These are phyloP conservation scores for Temnopleurus reevesii DNA, from an alignment of 53 echinoderm and acorn worm species.

Conservation along the genomic window DNA sequence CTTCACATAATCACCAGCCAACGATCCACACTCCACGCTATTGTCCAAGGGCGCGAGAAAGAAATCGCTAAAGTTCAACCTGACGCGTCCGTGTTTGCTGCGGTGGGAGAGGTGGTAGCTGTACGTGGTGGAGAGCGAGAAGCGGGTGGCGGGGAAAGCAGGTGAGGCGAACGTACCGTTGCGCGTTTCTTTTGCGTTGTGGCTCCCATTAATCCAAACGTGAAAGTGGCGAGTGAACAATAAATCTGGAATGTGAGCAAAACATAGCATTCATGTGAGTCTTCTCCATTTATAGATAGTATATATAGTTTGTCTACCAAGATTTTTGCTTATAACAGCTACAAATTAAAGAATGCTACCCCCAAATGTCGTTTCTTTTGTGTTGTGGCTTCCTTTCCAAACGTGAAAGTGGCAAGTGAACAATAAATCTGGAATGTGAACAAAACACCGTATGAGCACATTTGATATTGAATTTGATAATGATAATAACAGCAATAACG, in stretches of 20 bases:
- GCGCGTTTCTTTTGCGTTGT: not conserved
- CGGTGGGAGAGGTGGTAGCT: constrained; percentile 31
- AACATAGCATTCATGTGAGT: too few relatives aligned
- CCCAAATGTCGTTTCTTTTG: not conserved
- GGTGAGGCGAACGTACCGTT: constrained; percentile 47
- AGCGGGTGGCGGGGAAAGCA: constrained; percentile 20
- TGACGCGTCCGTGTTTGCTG: constrained; percentile 26
- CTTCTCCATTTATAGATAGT: too few relatives aligned
- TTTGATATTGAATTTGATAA: too few relatives aligned
- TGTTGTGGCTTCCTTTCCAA: constrained; percentile 57
- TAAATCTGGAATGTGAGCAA: constrained; percentile 23
- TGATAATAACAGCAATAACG: too few relatives aligned
- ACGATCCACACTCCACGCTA: constrained; percentile 7
- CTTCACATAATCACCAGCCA: constrained; percentile 12
- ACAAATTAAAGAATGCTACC: too few relatives aligned
- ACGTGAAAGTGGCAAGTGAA: not conserved
- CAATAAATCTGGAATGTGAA: constrained; percentile 2
- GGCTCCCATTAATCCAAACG: constrained; percentile 59
- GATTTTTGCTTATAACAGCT: too few relatives aligned
- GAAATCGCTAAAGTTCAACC: constrained; percentile 41
- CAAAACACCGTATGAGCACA: too few relatives aligned
- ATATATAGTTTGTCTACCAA: too few relatives aligned
- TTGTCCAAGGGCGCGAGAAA: constrained; percentile 30
- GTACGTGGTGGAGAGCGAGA: constrained; percentile 19
- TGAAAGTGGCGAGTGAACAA: not conserved